A percentile compares a stretch with the other conserved stretches of the same genome.
These are phyloP conservation scores for Camponotus vicinus DNA, from an alignment of 1,140 invertebrate genomes.

Conservation along the genomic window DNA sequence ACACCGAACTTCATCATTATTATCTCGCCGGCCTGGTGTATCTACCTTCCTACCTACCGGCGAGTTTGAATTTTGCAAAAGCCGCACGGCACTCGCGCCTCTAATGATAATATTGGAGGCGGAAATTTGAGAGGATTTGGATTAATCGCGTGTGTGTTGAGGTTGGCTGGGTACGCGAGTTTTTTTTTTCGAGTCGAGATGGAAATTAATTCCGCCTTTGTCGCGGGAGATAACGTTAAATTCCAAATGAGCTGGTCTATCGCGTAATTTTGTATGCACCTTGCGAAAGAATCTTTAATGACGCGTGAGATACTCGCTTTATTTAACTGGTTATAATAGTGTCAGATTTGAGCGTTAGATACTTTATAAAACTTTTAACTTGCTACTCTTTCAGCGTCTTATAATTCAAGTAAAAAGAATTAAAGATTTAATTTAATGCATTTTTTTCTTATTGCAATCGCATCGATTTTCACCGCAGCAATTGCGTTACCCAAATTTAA, in stretches of 20 bases:
- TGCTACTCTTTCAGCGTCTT: not conserved
- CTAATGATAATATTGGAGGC: slow-evolving; percentile 32
- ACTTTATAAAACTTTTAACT: not conserved
- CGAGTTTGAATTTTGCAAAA: slow-evolving; percentile 73
- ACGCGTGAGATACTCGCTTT: not conserved
- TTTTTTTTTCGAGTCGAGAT: not conserved
- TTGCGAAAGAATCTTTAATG: not conserved
- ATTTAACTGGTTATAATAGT: not conserved
- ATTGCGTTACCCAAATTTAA: slow-evolving; percentile 7
- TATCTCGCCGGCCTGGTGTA: slow-evolving; percentile 72
- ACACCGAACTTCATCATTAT: slow-evolving; percentile 85
- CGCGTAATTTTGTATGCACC: not conserved
- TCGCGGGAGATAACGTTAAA: not conserved
- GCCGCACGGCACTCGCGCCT: slow-evolving; percentile 36
- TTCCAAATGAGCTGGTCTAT: not conserved
- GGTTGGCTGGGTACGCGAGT: not conserved
- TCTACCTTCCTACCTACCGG: slow-evolving; percentile 52
- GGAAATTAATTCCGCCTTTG: not conserved
- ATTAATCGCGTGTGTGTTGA: not conserved
- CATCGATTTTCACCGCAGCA: too few species aligned
- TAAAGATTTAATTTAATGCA: not conserved
- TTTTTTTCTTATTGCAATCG: not conserved
- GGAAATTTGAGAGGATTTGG: slow-evolving; percentile 33
- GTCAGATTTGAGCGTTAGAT: not conserved
- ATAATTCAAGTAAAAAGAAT: not conserved